phyloP scores from a whole-genome alignment of 2,113 vertebrate genomes.

The Tichodroma muraria region DNA sequence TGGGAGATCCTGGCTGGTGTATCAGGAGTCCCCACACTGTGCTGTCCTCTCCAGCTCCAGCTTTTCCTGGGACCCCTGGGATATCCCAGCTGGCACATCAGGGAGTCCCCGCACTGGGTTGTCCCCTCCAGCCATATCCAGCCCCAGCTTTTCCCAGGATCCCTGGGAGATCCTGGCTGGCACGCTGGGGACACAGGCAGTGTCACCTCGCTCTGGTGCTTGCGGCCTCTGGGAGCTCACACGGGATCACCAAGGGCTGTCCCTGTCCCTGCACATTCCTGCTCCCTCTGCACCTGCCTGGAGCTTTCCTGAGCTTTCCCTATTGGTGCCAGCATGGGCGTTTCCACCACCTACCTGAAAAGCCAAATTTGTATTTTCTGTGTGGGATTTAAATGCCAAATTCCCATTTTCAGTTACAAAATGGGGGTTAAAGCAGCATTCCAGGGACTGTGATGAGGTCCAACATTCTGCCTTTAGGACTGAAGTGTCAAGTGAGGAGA shows the following conservation, averaged over 20 bases:
- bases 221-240: fast-evolving
- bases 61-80: background rate
- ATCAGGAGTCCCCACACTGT: background rate
- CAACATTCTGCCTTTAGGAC: fast-evolving
- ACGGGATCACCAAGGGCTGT: background rate
- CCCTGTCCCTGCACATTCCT: background rate
- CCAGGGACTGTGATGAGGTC: background rate
- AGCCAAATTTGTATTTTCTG: background rate
- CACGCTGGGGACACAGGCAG: background rate
- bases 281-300: background rate
- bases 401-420: background rate
- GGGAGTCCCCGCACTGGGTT: fast-evolving
- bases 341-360: background rate
- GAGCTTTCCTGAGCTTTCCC: background rate
- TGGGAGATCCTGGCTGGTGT: background rate
- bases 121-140: fast-evolving
- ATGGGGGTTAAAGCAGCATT: background rate
- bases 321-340: fast-evolving
- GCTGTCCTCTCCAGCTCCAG: background rate
- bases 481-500: background rate
- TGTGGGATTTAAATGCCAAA: background rate
- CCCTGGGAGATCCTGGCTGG: background rate
- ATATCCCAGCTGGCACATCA: background rate
- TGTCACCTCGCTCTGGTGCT: background rate
- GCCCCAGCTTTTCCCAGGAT: background rate